phyloP scores from a whole-genome alignment of 2,797 vertebrate species.

The Pangasius larnaudii region DNA sequence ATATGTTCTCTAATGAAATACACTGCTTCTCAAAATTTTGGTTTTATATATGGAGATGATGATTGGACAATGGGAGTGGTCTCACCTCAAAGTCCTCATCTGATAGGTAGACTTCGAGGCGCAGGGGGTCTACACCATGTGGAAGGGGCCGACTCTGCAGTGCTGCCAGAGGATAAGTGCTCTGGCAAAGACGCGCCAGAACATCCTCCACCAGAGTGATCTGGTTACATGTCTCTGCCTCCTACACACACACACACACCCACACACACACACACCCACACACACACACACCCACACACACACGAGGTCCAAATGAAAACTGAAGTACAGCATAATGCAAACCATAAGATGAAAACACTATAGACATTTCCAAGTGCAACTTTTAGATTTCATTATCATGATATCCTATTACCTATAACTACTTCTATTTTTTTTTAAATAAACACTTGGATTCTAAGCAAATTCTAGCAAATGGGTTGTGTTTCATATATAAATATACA shows the following conservation, averaged over 20 bases:
- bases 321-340: background rate
- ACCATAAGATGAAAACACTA: background rate
- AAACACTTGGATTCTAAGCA: background rate
- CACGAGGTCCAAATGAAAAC: background rate
- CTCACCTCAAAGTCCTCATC: conserved; percentile 94
- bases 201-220: conserved; percentile 97
- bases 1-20: background rate
- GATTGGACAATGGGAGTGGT: background rate
- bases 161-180: conserved; percentile 85
- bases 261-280: no score
- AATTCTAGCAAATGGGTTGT: background rate
- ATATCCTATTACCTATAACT: background rate
- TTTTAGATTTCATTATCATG: background rate
- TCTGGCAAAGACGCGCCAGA: conserved; percentile 89
- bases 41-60: no score
- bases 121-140: conserved; percentile 92
- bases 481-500: background rate
- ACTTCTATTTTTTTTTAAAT: background rate
- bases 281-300: conserved; percentile 16
- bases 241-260: conserved; percentile 71
- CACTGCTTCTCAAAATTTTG: background rate
- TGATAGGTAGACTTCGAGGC: conserved; percentile 94
- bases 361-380: background rate
- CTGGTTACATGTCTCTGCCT: conserved; percentile 92
- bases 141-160: conserved; percentile 91